phyloP scores from a whole-genome alignment of 2,113 vertebrate genomes.

The Forbesichthys agassizii region DNA sequence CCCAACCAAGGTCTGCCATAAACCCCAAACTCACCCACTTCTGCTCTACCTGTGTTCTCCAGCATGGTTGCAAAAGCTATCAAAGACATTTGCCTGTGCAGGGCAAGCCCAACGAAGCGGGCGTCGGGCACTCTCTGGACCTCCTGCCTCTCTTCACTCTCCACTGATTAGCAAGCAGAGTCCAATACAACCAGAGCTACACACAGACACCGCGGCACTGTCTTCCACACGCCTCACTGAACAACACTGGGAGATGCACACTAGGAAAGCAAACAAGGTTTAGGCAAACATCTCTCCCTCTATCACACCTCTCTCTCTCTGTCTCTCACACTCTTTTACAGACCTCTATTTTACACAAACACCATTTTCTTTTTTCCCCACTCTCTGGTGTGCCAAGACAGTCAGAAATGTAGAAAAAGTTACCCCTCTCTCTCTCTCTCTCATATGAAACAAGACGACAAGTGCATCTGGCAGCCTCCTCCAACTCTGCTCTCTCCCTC shows the following conservation, averaged over 20 bases:
- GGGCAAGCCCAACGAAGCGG: conserved; percentile 55
- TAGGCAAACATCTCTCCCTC: conserved; percentile 62
- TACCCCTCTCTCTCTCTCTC: conserved; percentile 71
- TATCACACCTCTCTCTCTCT: conserved; percentile 47
- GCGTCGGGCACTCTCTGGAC: conserved; percentile 39
- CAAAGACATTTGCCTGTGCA: conserved; percentile 32
- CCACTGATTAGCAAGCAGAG: conserved; percentile 57
- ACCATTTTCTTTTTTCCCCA: conserved; percentile 72
- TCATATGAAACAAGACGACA: conserved; percentile 97
- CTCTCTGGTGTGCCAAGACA: conserved; percentile 81
- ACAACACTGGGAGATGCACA: conserved; percentile 65
- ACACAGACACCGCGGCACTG: conserved; percentile 64
- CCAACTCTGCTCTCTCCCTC: conserved; percentile 25
- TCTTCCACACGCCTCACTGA: conserved; percentile 62
- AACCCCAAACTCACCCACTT: conserved; percentile 68
- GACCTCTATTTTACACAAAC: conserved; percentile 42
- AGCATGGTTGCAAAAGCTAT: conserved; percentile 68
- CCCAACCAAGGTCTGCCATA: conserved; percentile 25
- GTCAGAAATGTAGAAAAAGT: conserved; percentile 97
- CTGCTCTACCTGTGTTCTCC: conserved; percentile 67
- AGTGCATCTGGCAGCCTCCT: conserved; percentile 97
- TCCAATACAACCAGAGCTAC: conserved; percentile 52
- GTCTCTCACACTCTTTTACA: conserved; percentile 51
- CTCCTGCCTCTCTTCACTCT: conserved; percentile 50
- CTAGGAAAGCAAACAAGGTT: conserved; percentile 57